Evolutionary conservation across 2,888 invertebrate genomes (phyloP).

Genomic region (Drosophila ustulata): DNA sequence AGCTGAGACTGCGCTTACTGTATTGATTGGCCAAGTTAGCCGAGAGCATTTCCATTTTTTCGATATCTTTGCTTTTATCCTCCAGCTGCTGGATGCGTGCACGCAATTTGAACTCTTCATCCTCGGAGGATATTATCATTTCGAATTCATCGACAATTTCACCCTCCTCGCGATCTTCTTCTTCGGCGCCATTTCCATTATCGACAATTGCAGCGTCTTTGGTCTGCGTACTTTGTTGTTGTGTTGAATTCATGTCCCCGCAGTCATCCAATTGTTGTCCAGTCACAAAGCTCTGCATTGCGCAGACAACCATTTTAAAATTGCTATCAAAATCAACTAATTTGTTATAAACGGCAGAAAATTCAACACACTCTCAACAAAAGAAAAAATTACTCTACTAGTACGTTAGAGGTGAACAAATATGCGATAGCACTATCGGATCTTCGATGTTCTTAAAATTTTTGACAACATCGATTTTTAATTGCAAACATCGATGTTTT

Average conservation of each 20-base stretch:
- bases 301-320: conserved; percentile 56
- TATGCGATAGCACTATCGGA: not conserved
- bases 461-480: not conserved
- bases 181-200: conserved; percentile 45
- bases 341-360: not conserved
- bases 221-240: conserved; percentile 24
- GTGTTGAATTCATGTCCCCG: conserved; percentile 22
- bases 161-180: conserved; percentile 83
- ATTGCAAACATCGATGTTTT: not conserved
- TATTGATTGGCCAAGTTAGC: conserved; percentile 76
- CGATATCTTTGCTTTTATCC: conserved; percentile 84
- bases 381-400: not conserved
- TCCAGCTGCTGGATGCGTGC: conserved; percentile 84
- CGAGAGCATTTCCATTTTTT: conserved; percentile 83
- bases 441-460: not conserved
- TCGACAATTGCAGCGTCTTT: conserved; percentile 35
- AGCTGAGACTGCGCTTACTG: conserved; percentile 60
- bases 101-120: conserved; percentile 83
- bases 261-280: conserved; percentile 38
- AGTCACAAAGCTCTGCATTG: conserved; percentile 46
- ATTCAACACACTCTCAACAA: not conserved
- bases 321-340: not conserved
- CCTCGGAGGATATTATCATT: conserved; percentile 84
- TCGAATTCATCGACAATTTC: conserved; percentile 84
- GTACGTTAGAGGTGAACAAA: not conserved